Conservation (phyloP, 2,888 invertebrate genomes). For the Nymphalis polychloros region DNA sequence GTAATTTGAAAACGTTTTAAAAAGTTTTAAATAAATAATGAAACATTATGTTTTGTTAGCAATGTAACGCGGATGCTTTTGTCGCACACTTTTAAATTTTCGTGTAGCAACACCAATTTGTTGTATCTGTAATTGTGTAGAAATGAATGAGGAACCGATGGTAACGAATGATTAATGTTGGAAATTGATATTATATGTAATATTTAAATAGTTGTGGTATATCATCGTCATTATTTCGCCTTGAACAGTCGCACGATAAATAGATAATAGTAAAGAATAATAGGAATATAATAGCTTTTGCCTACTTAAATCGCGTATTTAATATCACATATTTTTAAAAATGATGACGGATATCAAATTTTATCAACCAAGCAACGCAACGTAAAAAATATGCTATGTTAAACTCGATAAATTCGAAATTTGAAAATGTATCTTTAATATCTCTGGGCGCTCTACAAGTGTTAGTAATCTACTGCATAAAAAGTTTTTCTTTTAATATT, state of each 20-base stretch:
- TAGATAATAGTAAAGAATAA: not conserved
- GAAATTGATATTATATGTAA: slow-evolving; percentile 10
- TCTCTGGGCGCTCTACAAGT: no score
- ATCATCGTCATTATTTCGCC: not conserved
- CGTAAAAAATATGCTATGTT: no score
- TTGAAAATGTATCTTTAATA: no score
- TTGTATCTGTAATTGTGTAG: slow-evolving; percentile 47
- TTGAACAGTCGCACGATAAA: slow-evolving; percentile 4
- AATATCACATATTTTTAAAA: no score
- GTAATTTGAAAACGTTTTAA: slow-evolving; percentile 41
- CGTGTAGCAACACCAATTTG: slow-evolving; percentile 56
- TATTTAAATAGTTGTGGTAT: slow-evolving; percentile 7
- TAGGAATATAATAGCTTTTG: no score
- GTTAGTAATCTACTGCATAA: no score
- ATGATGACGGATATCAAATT: no score
- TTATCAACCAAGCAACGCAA: no score
- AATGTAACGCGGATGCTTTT: slow-evolving; percentile 59
- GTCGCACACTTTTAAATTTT: slow-evolving; percentile 63
- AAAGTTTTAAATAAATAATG: slow-evolving; percentile 33
- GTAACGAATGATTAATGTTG: slow-evolving; percentile 23
- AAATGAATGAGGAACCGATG: slow-evolving; percentile 18
- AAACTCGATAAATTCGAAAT: no score
- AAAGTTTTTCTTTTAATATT: no score
- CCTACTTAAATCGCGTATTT: no score
- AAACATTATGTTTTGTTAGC: slow-evolving; percentile 51